These are phyloP conservation scores for Orthosia cruda DNA, from an alignment of 2,888 invertebrate genomes.

Conservation along the genomic window DNA sequence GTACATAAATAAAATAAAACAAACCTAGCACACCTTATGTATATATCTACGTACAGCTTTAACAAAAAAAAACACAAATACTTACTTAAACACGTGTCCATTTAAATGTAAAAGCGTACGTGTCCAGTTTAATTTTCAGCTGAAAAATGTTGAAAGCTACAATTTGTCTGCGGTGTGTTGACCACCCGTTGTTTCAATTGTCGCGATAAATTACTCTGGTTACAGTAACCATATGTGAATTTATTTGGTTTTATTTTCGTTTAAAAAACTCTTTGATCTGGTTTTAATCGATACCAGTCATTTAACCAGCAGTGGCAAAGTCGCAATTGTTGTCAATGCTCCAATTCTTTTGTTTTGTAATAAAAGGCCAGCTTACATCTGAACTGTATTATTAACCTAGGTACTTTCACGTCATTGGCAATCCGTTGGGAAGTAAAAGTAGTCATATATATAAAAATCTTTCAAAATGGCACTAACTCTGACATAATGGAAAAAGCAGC, in stretches of 20 bases:
- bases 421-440: too few species aligned
- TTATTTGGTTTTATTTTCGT: conserved; percentile 40
- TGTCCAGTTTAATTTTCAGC: conserved; percentile 37
- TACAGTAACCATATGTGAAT: conserved; percentile 49
- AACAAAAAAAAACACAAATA: conserved; percentile 8
- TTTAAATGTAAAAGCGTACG: conserved; percentile 20
- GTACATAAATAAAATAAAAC: not conserved
- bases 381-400: too few species aligned
- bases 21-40: not conserved
- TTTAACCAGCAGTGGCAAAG: not conserved
- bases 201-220: conserved; percentile 48
- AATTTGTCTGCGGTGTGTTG: conserved; percentile 52
- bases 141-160: conserved; percentile 38
- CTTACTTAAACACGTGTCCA: conserved; percentile 1
- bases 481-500: too few species aligned
- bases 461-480: too few species aligned
- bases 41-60: not conserved
- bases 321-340: not conserved
- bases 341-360: too few species aligned
- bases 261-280: conserved; percentile 35
- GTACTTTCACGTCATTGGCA: too few species aligned
- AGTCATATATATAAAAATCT: too few species aligned
- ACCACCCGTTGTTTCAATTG: conserved; percentile 52
- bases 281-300: conserved; percentile 11
- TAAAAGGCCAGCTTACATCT: too few species aligned